These are phyloP conservation scores for Oreochromis niloticus DNA, from an alignment of 2,113 vertebrate genomes.

Conservation along the genomic window DNA sequence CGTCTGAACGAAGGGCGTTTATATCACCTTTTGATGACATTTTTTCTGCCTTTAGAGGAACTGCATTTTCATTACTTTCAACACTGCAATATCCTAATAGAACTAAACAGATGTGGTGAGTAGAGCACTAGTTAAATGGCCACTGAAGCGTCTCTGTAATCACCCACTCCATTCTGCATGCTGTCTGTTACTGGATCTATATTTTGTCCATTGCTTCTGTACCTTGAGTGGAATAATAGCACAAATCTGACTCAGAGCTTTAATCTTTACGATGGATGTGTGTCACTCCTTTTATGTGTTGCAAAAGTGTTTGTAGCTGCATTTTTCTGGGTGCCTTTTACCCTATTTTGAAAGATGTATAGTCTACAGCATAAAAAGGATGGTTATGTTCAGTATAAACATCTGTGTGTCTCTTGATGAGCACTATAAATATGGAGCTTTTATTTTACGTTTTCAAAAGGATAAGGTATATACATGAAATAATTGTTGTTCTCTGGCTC, in stretches of 20 bases:
- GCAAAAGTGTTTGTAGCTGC: not conserved
- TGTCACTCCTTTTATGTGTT: not conserved
- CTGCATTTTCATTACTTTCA: not conserved
- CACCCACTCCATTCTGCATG: slow-evolving; percentile 1
- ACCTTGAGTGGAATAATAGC: not conserved
- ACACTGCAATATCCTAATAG: slow-evolving; percentile 27
- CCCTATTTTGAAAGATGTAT: not conserved
- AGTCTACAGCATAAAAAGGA: not conserved
- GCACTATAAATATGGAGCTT: not conserved
- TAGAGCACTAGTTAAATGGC: slow-evolving; percentile 17
- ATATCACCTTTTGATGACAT: not conserved
- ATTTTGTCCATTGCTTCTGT: slow-evolving; percentile 12
- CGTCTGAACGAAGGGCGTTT: not conserved
- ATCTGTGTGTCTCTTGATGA: not conserved
- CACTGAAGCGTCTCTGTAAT: slow-evolving; percentile 39
- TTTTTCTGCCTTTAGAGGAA: slow-evolving; percentile 7
- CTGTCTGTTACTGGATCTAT: slow-evolving; percentile 18
- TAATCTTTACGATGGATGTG: slow-evolving; percentile 30
- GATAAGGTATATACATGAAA: not conserved
- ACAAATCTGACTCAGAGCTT: not conserved
- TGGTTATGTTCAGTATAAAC: not conserved
- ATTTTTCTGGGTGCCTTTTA: not conserved
- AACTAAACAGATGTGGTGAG: slow-evolving; percentile 45
- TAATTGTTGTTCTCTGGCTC: not conserved
- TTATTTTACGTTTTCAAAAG: not conserved